phyloP scores from a whole-genome alignment of 2,888 invertebrate genomes.

The Cosmorhoe ocellata region DNA sequence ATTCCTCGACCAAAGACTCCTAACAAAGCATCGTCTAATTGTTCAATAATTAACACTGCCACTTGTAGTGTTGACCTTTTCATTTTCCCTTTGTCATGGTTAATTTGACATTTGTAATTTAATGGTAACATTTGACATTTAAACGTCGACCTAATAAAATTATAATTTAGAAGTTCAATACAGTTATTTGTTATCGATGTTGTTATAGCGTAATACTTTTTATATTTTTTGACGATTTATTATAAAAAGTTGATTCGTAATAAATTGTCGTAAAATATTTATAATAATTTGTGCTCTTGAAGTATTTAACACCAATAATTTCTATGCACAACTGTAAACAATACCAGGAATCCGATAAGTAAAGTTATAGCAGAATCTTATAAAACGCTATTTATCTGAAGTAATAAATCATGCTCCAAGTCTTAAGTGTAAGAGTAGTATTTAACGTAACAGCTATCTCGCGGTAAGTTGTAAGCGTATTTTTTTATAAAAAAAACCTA shows the following conservation, averaged over 20 bases:
- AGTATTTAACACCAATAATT: too few relatives aligned
- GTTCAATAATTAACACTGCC: slow-evolving; percentile 21
- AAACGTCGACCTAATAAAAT: slow-evolving; percentile 17
- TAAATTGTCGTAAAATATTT: too few relatives aligned
- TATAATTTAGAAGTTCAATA: neutral
- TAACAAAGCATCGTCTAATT: slow-evolving; percentile 12
- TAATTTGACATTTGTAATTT: slow-evolving; percentile 27
- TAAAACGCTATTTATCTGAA: slow-evolving; percentile 23
- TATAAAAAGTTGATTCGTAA: too few relatives aligned
- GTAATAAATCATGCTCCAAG: slow-evolving; percentile 19
- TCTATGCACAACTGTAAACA: neutral
- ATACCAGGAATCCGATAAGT: slow-evolving; percentile 38
- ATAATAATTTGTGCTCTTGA: too few relatives aligned
- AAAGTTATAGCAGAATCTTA: slow-evolving; percentile 35
- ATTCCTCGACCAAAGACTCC: neutral
- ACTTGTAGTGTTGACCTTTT: slow-evolving; percentile 16
- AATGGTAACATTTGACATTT: slow-evolving; percentile 25
- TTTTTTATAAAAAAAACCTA: too few relatives aligned
- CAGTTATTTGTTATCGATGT: too few relatives aligned
- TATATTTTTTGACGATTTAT: too few relatives aligned
- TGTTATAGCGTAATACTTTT: too few relatives aligned
- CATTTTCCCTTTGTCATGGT: slow-evolving; percentile 12
- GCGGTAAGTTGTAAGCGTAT: neutral
- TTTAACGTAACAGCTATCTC: neutral
- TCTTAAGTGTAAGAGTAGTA: slow-evolving; percentile 7